These are phyloP conservation scores for Ceuthmochares aereus DNA, from an alignment of 2,113 vertebrate species.

Conservation along the genomic window DNA sequence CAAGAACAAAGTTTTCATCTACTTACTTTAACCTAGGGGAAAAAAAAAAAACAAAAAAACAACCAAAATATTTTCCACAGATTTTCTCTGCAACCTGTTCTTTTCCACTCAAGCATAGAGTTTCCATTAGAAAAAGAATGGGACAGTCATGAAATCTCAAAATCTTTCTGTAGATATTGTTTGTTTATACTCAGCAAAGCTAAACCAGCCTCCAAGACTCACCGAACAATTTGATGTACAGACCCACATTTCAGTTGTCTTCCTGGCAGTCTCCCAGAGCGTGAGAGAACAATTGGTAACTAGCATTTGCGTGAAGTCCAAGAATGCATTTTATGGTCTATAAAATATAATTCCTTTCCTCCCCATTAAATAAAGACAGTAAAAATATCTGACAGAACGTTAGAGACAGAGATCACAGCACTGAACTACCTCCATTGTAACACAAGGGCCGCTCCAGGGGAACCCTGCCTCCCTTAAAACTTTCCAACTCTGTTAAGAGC, in stretches of 20 bases:
- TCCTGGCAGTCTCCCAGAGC: conserved; percentile 29
- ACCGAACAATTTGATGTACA: conserved; percentile 19
- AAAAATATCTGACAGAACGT: conserved; percentile 48
- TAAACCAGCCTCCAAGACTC: neutral
- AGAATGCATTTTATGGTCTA: conserved; percentile 67
- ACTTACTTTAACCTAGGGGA: neutral
- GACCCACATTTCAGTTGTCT: conserved; percentile 26
- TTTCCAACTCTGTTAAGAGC: neutral
- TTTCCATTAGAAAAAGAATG: neutral
- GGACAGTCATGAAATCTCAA: neutral
- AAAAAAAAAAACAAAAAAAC: too few species aligned
- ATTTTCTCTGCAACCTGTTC: neutral
- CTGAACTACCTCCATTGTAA: neutral
- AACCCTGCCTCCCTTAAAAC: conserved; percentile 47
- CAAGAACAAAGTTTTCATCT: neutral
- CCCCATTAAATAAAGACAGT: conserved; percentile 43
- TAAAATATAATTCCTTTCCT: conserved; percentile 61
- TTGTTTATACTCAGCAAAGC: neutral
- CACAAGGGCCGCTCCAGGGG: conserved; percentile 1
- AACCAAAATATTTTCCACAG: neutral
- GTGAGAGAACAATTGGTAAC: conserved; percentile 55
- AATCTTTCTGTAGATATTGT: neutral
- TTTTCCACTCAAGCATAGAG: neutral
- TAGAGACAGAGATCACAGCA: neutral
- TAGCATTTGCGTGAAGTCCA: conserved; percentile 51